A percentile compares a stretch with the other conserved stretches of the same genome.
Conservation (phyloP, 2,113 vertebrate species). For the Cranoglanis bouderius region DNA sequence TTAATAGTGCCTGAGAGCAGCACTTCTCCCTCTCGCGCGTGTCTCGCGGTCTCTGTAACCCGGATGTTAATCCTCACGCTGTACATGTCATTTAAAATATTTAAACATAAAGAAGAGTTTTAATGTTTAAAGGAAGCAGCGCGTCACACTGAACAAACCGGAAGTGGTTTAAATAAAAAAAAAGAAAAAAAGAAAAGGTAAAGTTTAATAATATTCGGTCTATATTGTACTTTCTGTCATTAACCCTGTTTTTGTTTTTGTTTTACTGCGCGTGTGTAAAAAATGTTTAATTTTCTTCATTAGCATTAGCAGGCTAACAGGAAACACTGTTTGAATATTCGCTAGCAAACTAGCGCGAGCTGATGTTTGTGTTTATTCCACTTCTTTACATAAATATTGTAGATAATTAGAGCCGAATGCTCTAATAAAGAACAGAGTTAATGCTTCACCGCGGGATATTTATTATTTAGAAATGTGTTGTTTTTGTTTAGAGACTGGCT, state of each 20-base stretch:
- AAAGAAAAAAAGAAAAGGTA: not conserved
- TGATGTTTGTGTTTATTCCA: not conserved
- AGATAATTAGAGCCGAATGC: not conserved
- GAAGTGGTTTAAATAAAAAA: not conserved
- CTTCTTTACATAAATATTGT: not conserved
- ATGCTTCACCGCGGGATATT: too few relatives aligned
- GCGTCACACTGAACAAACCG: not conserved
- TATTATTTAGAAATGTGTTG: not conserved
- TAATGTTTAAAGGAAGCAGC: not conserved
- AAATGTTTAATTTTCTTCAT: not conserved
- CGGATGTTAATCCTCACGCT: not conserved
- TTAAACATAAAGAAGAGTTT: not conserved
- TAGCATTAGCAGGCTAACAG: conserved; percentile 2
- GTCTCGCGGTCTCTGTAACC: not conserved
- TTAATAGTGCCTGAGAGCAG: not conserved
- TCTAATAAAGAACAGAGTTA: not conserved
- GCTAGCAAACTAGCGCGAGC: not conserved
- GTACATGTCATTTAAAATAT: not conserved
- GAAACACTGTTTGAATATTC: not conserved
- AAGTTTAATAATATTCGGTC: not conserved
- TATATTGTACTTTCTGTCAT: not conserved
- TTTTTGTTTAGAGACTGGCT: not conserved
- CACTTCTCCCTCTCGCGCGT: not conserved
- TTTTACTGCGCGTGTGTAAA: not conserved
- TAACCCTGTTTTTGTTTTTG: not conserved